Percentiles rank a stretch among this genome's conserved stretches.
phyloP scores from a whole-genome alignment of 2,888 invertebrate species.

The Hyposoter didymator region DNA sequence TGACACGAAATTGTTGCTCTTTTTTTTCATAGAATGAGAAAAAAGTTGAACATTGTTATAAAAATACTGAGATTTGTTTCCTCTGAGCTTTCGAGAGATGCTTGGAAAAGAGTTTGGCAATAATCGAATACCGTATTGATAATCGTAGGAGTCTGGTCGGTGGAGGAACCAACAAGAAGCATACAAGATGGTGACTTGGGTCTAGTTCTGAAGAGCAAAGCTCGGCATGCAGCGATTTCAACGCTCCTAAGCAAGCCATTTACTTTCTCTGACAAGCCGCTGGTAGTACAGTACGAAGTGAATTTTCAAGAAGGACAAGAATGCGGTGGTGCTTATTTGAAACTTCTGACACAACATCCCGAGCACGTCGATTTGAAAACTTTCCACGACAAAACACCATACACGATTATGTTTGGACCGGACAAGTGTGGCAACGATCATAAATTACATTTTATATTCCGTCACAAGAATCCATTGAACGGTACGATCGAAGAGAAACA shows the following conservation, averaged over 20 bases:
- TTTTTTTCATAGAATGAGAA: no score
- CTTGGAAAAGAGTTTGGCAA: no score
- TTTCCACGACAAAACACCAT: conserved; percentile 98
- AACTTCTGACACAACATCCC: conserved; percentile 92
- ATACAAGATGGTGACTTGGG: conserved; percentile 94
- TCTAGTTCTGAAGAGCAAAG: conserved; percentile 96
- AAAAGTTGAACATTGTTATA: no score
- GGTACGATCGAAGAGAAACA: conserved; percentile 97
- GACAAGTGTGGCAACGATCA: conserved; percentile 99
- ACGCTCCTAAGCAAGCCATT: conserved; percentile 92
- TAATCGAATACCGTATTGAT: background rate
- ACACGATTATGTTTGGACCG: conserved; percentile 99
- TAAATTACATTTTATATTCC: conserved; percentile 96
- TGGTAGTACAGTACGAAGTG: conserved; percentile 97
- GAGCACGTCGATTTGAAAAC: conserved; percentile 90
- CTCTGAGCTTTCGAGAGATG: background rate
- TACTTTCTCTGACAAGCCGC: conserved; percentile 92
- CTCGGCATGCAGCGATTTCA: conserved; percentile 98
- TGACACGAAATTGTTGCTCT: no score
- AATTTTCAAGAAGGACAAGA: conserved; percentile 98
- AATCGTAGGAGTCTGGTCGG: conserved; percentile 86
- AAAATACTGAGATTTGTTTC: background rate
- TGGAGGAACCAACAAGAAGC: conserved; percentile 91
- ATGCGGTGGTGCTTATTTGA: conserved; percentile 99
- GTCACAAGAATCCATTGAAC: conserved; percentile 97